Evolutionary conservation across 1,140 invertebrate species (phyloP).

Genomic region (Megalopta genalis): DNA sequence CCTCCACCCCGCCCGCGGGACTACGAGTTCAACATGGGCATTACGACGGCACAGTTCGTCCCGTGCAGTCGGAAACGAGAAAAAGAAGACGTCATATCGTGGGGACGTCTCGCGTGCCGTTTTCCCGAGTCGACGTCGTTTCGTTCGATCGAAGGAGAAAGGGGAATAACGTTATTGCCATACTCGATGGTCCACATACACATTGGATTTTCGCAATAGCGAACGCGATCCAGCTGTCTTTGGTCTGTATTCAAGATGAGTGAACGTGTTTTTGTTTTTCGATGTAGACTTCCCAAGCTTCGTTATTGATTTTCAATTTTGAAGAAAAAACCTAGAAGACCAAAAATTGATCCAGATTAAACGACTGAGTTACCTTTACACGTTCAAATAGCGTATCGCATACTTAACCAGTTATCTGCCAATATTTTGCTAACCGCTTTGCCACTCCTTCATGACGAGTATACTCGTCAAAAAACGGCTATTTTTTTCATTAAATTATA

Average conservation of each 20-base stretch:
- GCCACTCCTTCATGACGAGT: too few species aligned
- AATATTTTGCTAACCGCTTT: too few species aligned
- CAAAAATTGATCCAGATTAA: too few species aligned
- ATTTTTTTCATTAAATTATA: too few species aligned
- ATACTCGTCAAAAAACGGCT: too few species aligned
- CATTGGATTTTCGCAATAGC: not conserved
- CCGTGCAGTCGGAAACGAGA: conserved; percentile 51
- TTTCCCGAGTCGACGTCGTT: conserved; percentile 10
- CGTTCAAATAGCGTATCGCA: too few species aligned
- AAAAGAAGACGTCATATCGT: conserved; percentile 38
- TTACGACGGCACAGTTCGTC: conserved; percentile 70
- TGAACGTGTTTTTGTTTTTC: too few species aligned
- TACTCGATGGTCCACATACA: not conserved
- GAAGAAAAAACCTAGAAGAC: too few species aligned
- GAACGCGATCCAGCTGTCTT: not conserved
- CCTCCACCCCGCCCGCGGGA: conserved; percentile 58
- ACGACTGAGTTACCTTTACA: too few species aligned
- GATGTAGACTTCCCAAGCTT: too few species aligned
- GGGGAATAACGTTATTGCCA: not conserved
- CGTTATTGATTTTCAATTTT: too few species aligned
- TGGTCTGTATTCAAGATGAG: not conserved
- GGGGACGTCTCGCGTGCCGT: conserved; percentile 23
- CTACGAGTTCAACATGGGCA: conserved; percentile 74
- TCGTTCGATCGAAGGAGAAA: not conserved
- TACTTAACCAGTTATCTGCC: too few species aligned